Evolutionary conservation across 2,113 vertebrate species (phyloP), one percentile per base, ranked within the genome.

Genomic region (Hoplias malabaricus): DNA sequence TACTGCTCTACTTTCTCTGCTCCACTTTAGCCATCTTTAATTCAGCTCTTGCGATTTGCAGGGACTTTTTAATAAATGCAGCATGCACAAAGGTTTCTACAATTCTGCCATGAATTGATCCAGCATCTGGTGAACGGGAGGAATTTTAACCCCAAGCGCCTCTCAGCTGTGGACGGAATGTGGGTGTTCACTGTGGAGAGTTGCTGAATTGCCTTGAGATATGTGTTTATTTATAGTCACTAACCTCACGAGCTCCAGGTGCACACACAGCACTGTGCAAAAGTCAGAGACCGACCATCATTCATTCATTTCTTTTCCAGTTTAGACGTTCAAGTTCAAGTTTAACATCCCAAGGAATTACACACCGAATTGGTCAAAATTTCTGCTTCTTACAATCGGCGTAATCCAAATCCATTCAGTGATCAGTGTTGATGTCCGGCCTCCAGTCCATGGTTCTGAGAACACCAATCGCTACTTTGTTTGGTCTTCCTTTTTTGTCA

Each of bases 121-220:
- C 23, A 78, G 80, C 71, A 71, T n/a, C 71, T 67, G 67, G 59
- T 78, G 65, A 46, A 50, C 1, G 10, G 40, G 65, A 38, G 27
- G 36, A 33, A 27, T 59, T 3, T 12, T n/a, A n/a, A 2, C 2
- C 16, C 33, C 14, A 3, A 34, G 31, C 11, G 31, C n/a, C 66
- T 57, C 21, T 38, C 19, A 5, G 19, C 11, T 38, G 6, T 34
- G 29, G 61, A 33, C 56, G 21, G 38, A 7, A 13, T 34, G 34
- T 73, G 21, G 38, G 23, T 68, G 63, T 69, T 77, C 54, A 46
- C 34, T 77, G 5, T 33, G 40, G 38, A 57, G 50, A 19, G 54
- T 19, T 2, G 27, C 10, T 23, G 31, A 69, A n/a, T 21, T 31
- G 9, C 16, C 59, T 9, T 4, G 16, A 36, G 25, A 57, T 29